These are phyloP conservation scores for Pararge aegeria DNA, from an alignment of 1,140 invertebrate species.

Conservation along the genomic window DNA sequence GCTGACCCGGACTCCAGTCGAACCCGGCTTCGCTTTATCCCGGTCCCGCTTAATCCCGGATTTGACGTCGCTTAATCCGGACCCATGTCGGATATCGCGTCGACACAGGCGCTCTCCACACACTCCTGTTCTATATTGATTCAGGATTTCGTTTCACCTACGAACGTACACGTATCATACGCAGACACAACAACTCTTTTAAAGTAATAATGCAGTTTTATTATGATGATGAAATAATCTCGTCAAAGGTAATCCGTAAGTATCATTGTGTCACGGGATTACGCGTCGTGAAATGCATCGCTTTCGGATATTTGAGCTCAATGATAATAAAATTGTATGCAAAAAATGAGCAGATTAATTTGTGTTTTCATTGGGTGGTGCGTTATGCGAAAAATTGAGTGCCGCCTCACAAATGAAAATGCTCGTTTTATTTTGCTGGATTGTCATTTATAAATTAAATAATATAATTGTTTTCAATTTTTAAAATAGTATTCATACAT, in stretches of 20 bases:
- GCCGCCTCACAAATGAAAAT: conserved; percentile 68
- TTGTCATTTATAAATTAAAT: conserved; percentile 53
- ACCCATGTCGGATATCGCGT: conserved; percentile 78
- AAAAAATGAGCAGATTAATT: conserved; percentile 79
- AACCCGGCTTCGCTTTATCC: conserved; percentile 62
- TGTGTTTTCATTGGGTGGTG: conserved; percentile 72
- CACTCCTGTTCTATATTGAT: conserved; percentile 65
- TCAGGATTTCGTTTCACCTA: conserved; percentile 53
- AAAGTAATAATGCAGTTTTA: conserved; percentile 55
- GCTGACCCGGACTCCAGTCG: conserved; percentile 66
- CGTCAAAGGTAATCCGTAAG: conserved; percentile 68
- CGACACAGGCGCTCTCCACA: conserved; percentile 67
- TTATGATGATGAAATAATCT: conserved; percentile 68
- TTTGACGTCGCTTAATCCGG: conserved; percentile 79
- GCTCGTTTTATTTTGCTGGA: conserved; percentile 59
- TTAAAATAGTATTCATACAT: background rate
- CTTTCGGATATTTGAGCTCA: conserved; percentile 66
- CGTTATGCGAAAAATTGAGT: conserved; percentile 77
- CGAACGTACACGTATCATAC: conserved; percentile 1
- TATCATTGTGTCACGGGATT: conserved; percentile 70
- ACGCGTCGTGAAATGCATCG: conserved; percentile 60
- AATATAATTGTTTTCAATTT: conserved; percentile 25
- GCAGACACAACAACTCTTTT: background rate
- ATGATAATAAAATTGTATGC: conserved; percentile 76
- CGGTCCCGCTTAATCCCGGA: conserved; percentile 73